These are phyloP conservation scores for Darevskia nairensis DNA, from an alignment of 2,797 vertebrate genomes.

Conservation along the genomic window DNA sequence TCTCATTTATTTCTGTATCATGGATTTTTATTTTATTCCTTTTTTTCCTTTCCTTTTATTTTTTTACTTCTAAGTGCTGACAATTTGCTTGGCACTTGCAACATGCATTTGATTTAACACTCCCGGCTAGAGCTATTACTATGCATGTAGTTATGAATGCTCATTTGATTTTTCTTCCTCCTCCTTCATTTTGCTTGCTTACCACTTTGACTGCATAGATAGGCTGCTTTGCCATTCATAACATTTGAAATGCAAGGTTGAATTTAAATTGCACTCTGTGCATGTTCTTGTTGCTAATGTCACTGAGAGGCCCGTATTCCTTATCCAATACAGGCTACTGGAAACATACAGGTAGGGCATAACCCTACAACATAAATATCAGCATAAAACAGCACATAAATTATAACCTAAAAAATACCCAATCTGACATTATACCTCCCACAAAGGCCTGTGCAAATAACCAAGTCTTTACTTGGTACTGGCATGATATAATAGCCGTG, in stretches of 20 bases:
- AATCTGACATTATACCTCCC: too few species aligned
- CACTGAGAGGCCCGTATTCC: neutral
- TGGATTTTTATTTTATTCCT: neutral
- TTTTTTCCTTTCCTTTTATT: neutral
- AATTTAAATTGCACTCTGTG: slow-evolving; percentile 1
- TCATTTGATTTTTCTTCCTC: slow-evolving; percentile 34
- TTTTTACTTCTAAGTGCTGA: slow-evolving; percentile 11
- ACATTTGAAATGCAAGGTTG: neutral
- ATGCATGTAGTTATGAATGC: slow-evolving; percentile 20
- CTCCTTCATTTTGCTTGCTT: neutral
- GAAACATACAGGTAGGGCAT: neutral
- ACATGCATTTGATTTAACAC: slow-evolving; percentile 25
- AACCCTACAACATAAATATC: too few species aligned
- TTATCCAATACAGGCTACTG: neutral
- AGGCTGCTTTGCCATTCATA: neutral
- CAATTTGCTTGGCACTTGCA: slow-evolving; percentile 10
- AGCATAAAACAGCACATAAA: too few species aligned
- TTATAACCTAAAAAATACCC: too few species aligned
- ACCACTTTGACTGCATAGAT: neutral
- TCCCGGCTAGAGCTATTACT: slow-evolving; percentile 7
- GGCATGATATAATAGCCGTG: neutral
- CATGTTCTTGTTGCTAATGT: neutral
- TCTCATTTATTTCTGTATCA: neutral
- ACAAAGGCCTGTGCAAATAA: too few species aligned
- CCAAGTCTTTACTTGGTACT: too few species aligned